A percentile compares a stretch with the other conserved stretches of the same genome.
Conservation (phyloP, 2,888 invertebrate genomes). For the Torymus texanus region DNA sequence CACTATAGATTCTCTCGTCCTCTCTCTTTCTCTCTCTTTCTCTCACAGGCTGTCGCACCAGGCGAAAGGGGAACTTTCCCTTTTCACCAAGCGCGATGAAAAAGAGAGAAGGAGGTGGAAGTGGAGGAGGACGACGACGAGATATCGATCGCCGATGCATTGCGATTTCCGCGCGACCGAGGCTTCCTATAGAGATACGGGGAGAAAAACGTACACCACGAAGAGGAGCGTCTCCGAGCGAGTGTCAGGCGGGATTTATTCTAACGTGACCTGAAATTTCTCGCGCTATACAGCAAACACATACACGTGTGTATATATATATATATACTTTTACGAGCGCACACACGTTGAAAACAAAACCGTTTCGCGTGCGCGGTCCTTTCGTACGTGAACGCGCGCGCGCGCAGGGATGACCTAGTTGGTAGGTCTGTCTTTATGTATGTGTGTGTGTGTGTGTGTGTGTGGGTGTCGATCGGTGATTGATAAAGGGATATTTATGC, state of each 20-base stretch:
- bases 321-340: no score
- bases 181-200: constrained; percentile 3
- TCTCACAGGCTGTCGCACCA: background rate
- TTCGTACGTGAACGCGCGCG: no score
- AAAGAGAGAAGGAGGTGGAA: background rate
- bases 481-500: constrained; percentile 37
- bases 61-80: constrained; percentile 52
- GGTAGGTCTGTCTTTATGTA: no score
- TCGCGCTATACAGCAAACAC: background rate
- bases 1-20: background rate
- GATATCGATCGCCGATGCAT: constrained; percentile 40
- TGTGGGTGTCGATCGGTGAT: constrained; percentile 8
- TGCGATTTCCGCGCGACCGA: constrained; percentile 31
- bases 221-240: background rate
- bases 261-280: constrained; percentile 47
- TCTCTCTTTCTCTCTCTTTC: background rate
- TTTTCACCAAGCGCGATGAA: constrained; percentile 31
- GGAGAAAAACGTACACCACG: background rate
- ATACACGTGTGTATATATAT: background rate
- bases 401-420: constrained; percentile 27
- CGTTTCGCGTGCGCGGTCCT: background rate
- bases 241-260: constrained; percentile 33
- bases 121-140: background rate
- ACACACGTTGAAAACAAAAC: constrained; percentile 22
- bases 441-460: no score